Evolutionary conservation across 1,140 invertebrate species (phyloP).

Genomic region (Macrobrachium nipponense): DNA sequence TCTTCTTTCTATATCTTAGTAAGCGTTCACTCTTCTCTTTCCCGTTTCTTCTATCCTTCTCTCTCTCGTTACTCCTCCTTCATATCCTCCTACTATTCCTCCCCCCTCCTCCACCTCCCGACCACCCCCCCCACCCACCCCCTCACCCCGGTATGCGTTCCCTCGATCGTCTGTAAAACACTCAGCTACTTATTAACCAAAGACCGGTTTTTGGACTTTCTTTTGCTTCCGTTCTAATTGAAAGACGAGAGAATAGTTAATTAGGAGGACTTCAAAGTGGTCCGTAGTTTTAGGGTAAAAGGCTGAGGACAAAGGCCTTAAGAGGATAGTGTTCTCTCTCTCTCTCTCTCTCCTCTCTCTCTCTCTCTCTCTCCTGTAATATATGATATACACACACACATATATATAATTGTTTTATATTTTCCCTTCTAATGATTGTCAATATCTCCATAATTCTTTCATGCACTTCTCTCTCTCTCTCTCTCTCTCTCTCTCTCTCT

Average conservation of each 20-base stretch:
- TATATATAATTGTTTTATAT: too few relatives aligned
- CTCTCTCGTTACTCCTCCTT: neutral
- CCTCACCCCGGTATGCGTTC: neutral
- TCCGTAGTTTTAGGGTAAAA: conserved; percentile 13
- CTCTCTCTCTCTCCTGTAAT: conserved; percentile 3
- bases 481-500: conserved; percentile 12
- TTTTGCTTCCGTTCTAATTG: conserved; percentile 51
- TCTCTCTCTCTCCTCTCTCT: conserved; percentile 6
- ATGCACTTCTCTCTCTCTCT: conserved; percentile 11
- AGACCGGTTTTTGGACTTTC: conserved; percentile 36
- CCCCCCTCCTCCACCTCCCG: neutral
- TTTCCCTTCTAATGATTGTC: too few relatives aligned
- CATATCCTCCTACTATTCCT: neutral
- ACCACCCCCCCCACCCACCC: neutral
- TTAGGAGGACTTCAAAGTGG: conserved; percentile 49
- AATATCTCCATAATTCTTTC: too few relatives aligned
- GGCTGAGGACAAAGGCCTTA: conserved; percentile 35
- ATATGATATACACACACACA: neutral
- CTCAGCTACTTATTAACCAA: conserved; percentile 53
- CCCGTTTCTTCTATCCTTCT: neutral
- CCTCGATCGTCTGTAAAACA: conserved; percentile 13
- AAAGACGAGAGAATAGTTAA: conserved; percentile 52
- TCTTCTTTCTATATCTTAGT: too few relatives aligned
- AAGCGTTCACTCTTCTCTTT: neutral
- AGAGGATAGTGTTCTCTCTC: conserved; percentile 35